These are phyloP conservation scores for Xestia ashworthii DNA, from an alignment of 2,888 invertebrate species.

Conservation along the genomic window DNA sequence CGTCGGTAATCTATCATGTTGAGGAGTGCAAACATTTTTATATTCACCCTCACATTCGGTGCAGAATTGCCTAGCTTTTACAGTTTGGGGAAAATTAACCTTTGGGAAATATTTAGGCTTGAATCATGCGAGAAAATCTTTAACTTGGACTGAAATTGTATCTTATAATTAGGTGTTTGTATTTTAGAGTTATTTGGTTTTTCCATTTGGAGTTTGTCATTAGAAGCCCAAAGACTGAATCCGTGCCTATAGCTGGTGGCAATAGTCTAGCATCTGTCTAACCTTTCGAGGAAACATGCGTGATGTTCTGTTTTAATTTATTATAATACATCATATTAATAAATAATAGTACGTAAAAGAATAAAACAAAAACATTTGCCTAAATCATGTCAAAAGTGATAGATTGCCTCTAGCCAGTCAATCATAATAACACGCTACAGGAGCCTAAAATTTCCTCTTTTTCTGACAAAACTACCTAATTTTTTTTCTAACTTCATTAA, in stretches of 20 bases:
- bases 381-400: slow-evolving; percentile 22
- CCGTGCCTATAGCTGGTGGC: not conserved
- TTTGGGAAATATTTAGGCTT: not conserved
- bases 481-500: slow-evolving; percentile 11
- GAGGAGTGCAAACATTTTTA: slow-evolving; percentile 42
- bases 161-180: not conserved
- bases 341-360: not conserved
- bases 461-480: not conserved
- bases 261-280: not conserved
- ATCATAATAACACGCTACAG: not conserved
- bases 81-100: not conserved
- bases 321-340: not conserved
- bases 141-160: not conserved
- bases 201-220: not conserved
- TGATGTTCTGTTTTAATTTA: not conserved
- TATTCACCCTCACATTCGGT: slow-evolving; percentile 33
- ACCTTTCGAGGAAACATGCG: not conserved
- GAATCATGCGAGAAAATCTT: not conserved
- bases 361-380: not conserved
- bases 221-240: not conserved
- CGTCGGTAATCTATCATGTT: slow-evolving; percentile 45
- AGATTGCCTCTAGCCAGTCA: slow-evolving; percentile 1
- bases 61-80: not conserved
- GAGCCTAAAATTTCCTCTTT: not conserved
- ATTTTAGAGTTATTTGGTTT: not conserved